Base-by-base conservation (phyloP, 2,888 invertebrate genomes). In the Oxycera nigricornis region DNA sequence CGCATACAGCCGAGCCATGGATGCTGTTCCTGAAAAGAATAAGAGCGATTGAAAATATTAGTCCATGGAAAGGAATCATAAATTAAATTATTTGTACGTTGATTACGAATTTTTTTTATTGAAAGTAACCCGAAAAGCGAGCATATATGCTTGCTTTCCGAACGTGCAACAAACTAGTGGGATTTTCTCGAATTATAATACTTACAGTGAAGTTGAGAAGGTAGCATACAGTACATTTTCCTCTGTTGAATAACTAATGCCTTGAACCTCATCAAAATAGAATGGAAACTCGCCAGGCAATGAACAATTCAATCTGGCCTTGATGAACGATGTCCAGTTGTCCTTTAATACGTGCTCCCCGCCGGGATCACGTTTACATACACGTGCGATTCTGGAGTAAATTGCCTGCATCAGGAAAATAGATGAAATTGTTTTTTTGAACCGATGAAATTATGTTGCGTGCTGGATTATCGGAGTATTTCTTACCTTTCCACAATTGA, bases 401-500 rank as follows among this genome's bases (percentile, higher is more conserved):
- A 96, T 89, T 79, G 89, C 91, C 94, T 94, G 85, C 68, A 86
- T 28, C 4, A 9, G 39, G 7, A 61, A 2, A 30, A 61, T n/a
- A n/a, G 50, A 0, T 0, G 17, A 50, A n/a, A 50, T n/a, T 50
- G 22, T 20, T 22, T 17, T 55, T n/a, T 20, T 55, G 17, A 59
- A 55, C 6, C 11, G 22, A 28, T 50, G 24, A 20, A 67, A 62
- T 57, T 39, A 17, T 14, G 11, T 50, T 22, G 52, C 22, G 14
- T 4, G 9, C n/a, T 7, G 30, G 20, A 70, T 57, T 17, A 73
- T 67, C 24, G 4, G 24, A 22, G 59, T 41, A n/a, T 55, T 74
- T n/a, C 79, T 82, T 85, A 94, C 95, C 91, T 95, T 96, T 79
- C 96, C 96, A 83, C 96, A 97, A 82, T 95, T 96, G 83, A 95